Conservation (phyloP, 2,888 invertebrate genomes). For the Pedicia rivosa region DNA sequence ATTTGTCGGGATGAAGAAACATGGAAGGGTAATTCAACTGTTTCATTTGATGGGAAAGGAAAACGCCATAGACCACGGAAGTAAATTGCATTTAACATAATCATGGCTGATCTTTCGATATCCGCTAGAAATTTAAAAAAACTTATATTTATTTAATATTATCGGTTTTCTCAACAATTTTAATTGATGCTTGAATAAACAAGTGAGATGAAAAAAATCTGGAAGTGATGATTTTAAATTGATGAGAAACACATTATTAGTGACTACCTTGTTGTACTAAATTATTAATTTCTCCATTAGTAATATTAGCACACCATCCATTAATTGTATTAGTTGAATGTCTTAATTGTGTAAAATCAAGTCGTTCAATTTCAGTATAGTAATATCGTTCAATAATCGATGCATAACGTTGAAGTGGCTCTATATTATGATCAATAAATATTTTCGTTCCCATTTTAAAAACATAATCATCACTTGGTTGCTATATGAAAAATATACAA, state of each 20-base stretch:
- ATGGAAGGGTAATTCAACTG: conserved; percentile 43
- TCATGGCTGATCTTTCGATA: conserved; percentile 41
- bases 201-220: too few relatives aligned
- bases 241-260: too few relatives aligned
- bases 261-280: conserved; percentile 43
- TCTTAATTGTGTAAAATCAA: conserved; percentile 43
- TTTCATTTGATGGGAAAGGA: conserved; percentile 46
- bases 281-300: conserved; percentile 53
- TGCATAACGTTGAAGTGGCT: conserved; percentile 41
- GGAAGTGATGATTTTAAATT: too few relatives aligned
- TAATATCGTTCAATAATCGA: conserved; percentile 46
- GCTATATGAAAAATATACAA: conserved; percentile 11
- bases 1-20: conserved; percentile 32
- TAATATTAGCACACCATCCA: conserved; percentile 59
- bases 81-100: conserved; percentile 60
- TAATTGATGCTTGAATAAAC: too few relatives aligned
- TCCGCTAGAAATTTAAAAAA: too few relatives aligned
- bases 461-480: conserved; percentile 31
- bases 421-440: conserved; percentile 39
- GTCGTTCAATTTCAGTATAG: conserved; percentile 42
- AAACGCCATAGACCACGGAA: conserved; percentile 68
- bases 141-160: too few relatives aligned
- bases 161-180: too few relatives aligned
- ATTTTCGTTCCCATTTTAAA: conserved; percentile 48
- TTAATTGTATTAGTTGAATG: conserved; percentile 51